Percentiles rank a stretch among this genome's conserved stretches.
These are phyloP conservation scores for Dryas iulia DNA, from an alignment of 1,140 invertebrate genomes.

Conservation along the genomic window DNA sequence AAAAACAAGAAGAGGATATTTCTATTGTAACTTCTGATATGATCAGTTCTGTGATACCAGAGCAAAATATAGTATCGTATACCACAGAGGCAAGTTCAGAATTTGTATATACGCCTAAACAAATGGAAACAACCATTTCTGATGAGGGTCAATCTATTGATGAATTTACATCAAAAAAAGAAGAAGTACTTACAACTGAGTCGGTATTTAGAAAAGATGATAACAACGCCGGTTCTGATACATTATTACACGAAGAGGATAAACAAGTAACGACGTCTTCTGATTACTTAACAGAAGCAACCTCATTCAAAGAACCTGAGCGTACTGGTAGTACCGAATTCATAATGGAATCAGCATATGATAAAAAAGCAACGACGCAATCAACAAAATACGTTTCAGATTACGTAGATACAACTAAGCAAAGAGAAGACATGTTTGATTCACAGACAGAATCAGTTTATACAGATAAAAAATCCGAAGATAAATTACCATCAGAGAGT, in stretches of 20 bases:
- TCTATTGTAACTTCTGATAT: conserved; percentile 23
- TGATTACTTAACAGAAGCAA: conserved; percentile 9
- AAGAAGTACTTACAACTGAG: conserved; percentile 24
- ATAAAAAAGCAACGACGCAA: conserved; percentile 25
- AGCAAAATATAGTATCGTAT: conserved; percentile 8
- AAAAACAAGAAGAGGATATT: conserved; percentile 32
- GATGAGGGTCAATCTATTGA: neutral
- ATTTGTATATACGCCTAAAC: neutral
- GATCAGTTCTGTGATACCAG: conserved; percentile 12
- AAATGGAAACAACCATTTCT: conserved; percentile 10
- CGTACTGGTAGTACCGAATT: neutral
- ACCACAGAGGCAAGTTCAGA: conserved; percentile 13
- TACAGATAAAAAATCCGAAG: conserved; percentile 17
- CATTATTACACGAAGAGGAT: conserved; percentile 2
- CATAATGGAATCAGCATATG: conserved; percentile 6
- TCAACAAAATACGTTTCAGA: conserved; percentile 6
- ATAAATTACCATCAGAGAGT: conserved; percentile 16
- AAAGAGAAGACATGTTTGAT: conserved; percentile 28
- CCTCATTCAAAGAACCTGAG: conserved; percentile 1
- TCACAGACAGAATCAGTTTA: conserved; percentile 14
- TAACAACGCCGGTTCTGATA: conserved; percentile 4
- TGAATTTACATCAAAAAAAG: conserved; percentile 10
- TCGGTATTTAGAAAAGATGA: conserved; percentile 17
- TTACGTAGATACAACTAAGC: conserved; percentile 7
- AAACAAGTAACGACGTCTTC: conserved; percentile 3